Base-by-base conservation (phyloP, 1,140 invertebrate genomes). In the Paralvinella palmiformis region DNA sequence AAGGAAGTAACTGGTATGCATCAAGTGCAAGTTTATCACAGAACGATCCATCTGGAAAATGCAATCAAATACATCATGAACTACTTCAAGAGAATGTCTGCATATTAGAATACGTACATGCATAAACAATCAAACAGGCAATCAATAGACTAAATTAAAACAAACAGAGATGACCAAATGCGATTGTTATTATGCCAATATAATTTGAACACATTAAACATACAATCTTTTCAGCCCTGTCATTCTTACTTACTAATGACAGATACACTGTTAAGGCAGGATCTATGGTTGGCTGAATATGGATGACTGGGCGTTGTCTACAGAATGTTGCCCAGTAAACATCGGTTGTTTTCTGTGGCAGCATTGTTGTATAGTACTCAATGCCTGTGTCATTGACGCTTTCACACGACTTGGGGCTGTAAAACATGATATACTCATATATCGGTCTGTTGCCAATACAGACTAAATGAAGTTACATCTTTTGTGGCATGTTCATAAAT, bases 1-100 rank as follows among this genome's bases (percentile, higher is more conserved):
- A 41, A 81, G 72, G 62, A 81, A 81, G 63, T 79, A 80, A 60
- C 76, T 80, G 5, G 79, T 81, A 60, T 80, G 77, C 74, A 81
- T 76, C 57, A 81, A 60, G 66, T 80, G 79, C 4, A 80, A 68
- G 66, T 81, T 80, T 29, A 81, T 79, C 45, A 79, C 64, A 7
- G 79, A 79, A n/a, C 74, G 61, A 58, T 80, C 78, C 64, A 75
- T 71, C 79, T 81, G 69, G 53, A 63, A 48, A 64, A 32, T 59
- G 44, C 62, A 48, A 56, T 17, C 59, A 67, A 31, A 37, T 45
- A 53, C 7, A 15, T 53, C 22, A 53, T 10, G 7, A 15, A 15
- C 10, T 24, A 53, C 10, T 24, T 53, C 50, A 53, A 24, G 20
- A 64, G 27, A 62, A 60, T 22, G 62, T 27, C 32, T n/a, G 33